A percentile compares a stretch with the other conserved stretches of the same genome.
phyloP scores from a whole-genome alignment of 2,888 invertebrate genomes.

The Heliconius hortense region DNA sequence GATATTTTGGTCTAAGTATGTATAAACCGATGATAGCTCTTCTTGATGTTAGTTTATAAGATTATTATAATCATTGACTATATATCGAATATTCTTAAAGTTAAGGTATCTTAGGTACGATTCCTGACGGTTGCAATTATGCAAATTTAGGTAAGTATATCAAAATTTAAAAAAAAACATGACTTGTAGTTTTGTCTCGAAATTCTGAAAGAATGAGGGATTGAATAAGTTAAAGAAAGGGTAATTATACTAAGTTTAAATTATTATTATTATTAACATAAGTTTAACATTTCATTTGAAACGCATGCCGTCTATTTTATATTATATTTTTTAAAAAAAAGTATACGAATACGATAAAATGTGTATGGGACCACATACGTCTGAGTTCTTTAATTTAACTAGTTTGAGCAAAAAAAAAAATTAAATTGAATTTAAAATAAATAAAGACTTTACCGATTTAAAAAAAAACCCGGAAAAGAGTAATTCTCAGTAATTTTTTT shows the following conservation, averaged over 20 bases:
- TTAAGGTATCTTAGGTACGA: neutral
- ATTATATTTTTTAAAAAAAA: neutral
- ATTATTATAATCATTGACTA: neutral
- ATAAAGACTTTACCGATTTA: neutral
- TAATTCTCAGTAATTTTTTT: neutral
- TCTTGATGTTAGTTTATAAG: constrained; percentile 4
- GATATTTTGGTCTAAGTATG: constrained; percentile 1
- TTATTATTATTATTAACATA: constrained; percentile 9
- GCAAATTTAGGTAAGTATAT: neutral
- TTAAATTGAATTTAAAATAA: neutral
- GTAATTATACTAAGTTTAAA: constrained; percentile 18
- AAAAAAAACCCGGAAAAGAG: neutral
- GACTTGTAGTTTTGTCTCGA: constrained; percentile 4
- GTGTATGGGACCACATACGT: constrained; percentile 20
- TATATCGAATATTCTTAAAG: neutral
- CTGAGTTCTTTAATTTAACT: neutral
- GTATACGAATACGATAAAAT: neutral
- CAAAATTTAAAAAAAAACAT: neutral
- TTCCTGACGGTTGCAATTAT: neutral
- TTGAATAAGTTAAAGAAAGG: constrained; percentile 2
- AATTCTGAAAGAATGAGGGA: constrained; percentile 14
- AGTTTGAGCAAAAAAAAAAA: neutral
- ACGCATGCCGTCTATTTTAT: constrained; percentile 12
- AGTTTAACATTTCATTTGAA: constrained; percentile 5
- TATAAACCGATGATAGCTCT: neutral